Percentiles rank a stretch among this genome's conserved stretches.
These are phyloP conservation scores for Palythoa heliodiscus DNA, from an alignment of 92 coral and sea anemone species.

Conservation along the genomic window DNA sequence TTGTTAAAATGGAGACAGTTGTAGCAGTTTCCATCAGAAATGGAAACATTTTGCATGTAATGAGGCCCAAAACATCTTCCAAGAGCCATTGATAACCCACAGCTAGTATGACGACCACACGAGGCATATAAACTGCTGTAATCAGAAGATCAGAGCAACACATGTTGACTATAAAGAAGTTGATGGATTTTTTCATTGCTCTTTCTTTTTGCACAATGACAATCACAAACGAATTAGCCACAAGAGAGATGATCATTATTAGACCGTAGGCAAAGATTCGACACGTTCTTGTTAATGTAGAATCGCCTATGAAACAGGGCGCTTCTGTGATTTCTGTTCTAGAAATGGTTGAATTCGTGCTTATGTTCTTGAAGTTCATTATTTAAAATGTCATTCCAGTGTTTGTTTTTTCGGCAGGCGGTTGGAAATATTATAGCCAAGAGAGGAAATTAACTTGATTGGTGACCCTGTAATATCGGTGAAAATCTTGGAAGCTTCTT, in stretches of 20 bases:
- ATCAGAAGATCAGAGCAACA: conserved; percentile 3
- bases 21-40: conserved; percentile 25
- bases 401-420: background rate
- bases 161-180: conserved; percentile 37
- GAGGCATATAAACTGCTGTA: background rate
- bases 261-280: conserved; percentile 6
- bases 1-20: conserved; percentile 19
- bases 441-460: background rate
- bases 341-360: background rate
- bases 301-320: conserved; percentile 9
- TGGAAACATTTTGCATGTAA: conserved; percentile 17
- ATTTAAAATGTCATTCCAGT: background rate
- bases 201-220: conserved; percentile 9
- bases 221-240: conserved; percentile 16
- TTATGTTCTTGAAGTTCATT: background rate
- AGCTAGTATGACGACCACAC: conserved; percentile 20
- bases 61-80: conserved; percentile 2
- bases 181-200: conserved; percentile 17
- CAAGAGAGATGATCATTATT: conserved; percentile 14
- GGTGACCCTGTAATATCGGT: background rate
- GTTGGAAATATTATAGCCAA: no score
- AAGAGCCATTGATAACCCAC: conserved; percentile 24
- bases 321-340: conserved; percentile 20
- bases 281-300: background rate
- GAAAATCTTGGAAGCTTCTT: background rate